These are phyloP conservation scores for Nysson spinosus DNA, from an alignment of 2,888 invertebrate species.

Conservation along the genomic window DNA sequence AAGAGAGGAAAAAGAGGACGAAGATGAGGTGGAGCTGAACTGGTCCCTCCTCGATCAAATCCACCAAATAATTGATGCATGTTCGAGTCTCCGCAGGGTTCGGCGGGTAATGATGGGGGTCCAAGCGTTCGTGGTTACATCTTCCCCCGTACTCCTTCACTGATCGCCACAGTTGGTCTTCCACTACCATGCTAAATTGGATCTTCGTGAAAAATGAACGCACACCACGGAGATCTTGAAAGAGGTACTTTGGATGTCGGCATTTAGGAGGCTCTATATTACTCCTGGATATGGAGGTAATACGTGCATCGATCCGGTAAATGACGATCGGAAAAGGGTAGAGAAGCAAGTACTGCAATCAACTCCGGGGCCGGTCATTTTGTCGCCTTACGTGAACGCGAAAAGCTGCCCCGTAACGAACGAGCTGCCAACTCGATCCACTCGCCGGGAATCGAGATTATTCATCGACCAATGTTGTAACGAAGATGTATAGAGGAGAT, in stretches of 20 bases:
- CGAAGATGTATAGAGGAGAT: conserved; percentile 34
- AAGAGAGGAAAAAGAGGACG: not conserved
- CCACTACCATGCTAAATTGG: conserved; percentile 47
- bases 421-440: conserved; percentile 3
- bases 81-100: conserved; percentile 58
- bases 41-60: conserved; percentile 51
- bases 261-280: conserved; percentile 34
- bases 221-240: not conserved
- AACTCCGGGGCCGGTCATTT: conserved; percentile 2
- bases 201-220: conserved; percentile 44
- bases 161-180: conserved; percentile 23
- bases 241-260: conserved; percentile 20
- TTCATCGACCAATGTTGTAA: conserved; percentile 26
- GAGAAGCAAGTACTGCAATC: conserved; percentile 13
- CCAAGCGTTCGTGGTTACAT: conserved; percentile 35
- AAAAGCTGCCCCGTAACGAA: conserved; percentile 31
- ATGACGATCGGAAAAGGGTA: not conserved
- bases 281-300: conserved; percentile 9
- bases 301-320: conserved; percentile 6
- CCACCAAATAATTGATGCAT: conserved; percentile 69
- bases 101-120: conserved; percentile 63
- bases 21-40: conserved; percentile 9
- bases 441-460: conserved; percentile 14
- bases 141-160: conserved; percentile 11
- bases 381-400: conserved; percentile 15